These are phyloP conservation scores for Petrolisthes manimaculis DNA, from an alignment of 2,888 invertebrate species.

Conservation along the genomic window DNA sequence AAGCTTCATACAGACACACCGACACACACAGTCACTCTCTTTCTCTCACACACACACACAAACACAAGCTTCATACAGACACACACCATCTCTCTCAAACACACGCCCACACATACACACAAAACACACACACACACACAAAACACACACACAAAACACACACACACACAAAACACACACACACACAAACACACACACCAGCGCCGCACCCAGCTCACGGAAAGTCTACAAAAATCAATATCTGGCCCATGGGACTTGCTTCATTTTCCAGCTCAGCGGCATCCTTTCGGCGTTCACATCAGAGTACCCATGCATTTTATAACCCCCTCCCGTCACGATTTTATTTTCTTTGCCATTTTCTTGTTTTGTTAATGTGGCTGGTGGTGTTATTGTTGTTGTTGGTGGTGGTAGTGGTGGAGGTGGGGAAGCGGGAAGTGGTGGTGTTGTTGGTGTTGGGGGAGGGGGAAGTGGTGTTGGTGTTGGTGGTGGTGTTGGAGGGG, in stretches of 20 bases:
- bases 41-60: no score
- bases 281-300: slow-evolving; percentile 57
- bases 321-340: slow-evolving; percentile 29
- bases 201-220: slow-evolving; percentile 35
- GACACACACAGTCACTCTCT: no score
- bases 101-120: no score
- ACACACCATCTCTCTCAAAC: no score
- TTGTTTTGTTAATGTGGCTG: slow-evolving; percentile 32
- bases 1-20: no score
- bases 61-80: no score
- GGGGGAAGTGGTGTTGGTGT: slow-evolving; percentile 14
- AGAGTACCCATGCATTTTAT: slow-evolving; percentile 58
- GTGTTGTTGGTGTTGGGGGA: background rate
- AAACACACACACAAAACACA: no score
- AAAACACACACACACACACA: no score
- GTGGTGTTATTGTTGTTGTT: background rate
- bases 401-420: background rate
- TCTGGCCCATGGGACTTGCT: slow-evolving; percentile 46
- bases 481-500: slow-evolving; percentile 11
- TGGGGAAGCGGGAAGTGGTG: background rate
- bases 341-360: slow-evolving; percentile 30
- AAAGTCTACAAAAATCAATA: slow-evolving; percentile 46
- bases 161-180: no score
- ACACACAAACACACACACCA: background rate
- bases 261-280: slow-evolving; percentile 54